phyloP scores from a whole-genome alignment of 2,888 invertebrate genomes.

The Papilio elwesi region DNA sequence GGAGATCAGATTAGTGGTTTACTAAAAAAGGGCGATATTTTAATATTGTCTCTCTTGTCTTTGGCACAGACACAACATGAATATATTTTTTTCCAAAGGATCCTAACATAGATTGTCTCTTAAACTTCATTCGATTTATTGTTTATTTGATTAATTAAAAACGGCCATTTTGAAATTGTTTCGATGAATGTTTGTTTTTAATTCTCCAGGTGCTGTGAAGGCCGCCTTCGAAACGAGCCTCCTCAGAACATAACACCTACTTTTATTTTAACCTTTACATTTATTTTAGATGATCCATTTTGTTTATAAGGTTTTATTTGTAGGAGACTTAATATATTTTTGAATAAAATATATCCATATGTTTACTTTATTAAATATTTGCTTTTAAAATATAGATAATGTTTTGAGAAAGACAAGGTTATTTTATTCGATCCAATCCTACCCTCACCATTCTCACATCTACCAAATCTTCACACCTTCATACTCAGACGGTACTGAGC shows the following conservation, averaged over 20 bases:
- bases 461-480: no score
- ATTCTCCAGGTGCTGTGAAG: slow-evolving; percentile 25
- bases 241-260: slow-evolving; percentile 8
- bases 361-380: background rate
- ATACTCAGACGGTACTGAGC: no score
- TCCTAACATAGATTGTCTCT: no score
- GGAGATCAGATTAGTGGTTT: no score
- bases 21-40: no score
- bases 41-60: no score
- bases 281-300: slow-evolving; percentile 19
- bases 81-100: no score
- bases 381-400: background rate
- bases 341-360: background rate
- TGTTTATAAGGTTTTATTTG: slow-evolving; percentile 26
- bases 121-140: no score
- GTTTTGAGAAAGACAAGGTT: slow-evolving; percentile 3
- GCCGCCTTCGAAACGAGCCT: slow-evolving; percentile 34
- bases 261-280: slow-evolving; percentile 14
- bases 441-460: no score
- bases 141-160: no score
- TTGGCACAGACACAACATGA: no score
- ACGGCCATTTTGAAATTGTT: no score
- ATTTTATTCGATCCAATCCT: background rate
- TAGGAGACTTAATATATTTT: slow-evolving; percentile 16
- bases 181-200: background rate